These are phyloP conservation scores for Trypoxylus dichotomus DNA, from an alignment of 1,140 invertebrate species.

Conservation along the genomic window DNA sequence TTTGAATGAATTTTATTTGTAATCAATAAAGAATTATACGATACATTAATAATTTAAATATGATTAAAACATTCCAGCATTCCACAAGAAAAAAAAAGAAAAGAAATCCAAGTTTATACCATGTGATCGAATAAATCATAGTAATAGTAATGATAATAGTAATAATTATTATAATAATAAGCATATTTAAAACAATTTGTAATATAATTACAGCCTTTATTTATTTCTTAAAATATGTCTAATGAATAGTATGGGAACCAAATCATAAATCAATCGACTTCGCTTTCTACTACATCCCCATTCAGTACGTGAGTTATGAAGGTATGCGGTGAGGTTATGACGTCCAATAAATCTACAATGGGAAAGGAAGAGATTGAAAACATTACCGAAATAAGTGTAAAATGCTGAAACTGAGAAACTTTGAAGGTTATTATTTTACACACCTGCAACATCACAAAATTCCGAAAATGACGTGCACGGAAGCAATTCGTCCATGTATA, in stretches of 20 bases:
- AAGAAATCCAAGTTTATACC: background rate
- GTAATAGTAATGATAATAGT: background rate
- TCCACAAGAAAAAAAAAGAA: conserved; percentile 17
- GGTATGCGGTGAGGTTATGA: conserved; percentile 61
- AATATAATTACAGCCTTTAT: conserved; percentile 32
- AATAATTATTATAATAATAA: conserved; percentile 23
- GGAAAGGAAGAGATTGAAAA: background rate
- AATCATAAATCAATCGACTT: conserved; percentile 21
- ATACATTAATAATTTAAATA: conserved; percentile 15
- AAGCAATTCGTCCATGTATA: conserved; percentile 86
- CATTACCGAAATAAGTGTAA: no score
- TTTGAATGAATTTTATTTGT: conserved; percentile 18
- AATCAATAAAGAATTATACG: conserved; percentile 3
- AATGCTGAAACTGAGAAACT: no score
- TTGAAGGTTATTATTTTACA: conserved; percentile 35
- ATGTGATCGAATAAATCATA: background rate
- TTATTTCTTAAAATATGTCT: conserved; percentile 29
- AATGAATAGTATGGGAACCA: conserved; percentile 27
- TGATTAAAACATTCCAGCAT: conserved; percentile 10
- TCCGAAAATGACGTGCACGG: conserved; percentile 87
- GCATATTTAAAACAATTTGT: conserved; percentile 31
- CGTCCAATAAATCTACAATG: conserved; percentile 62
- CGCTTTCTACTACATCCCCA: conserved; percentile 43
- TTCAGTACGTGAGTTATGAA: conserved; percentile 61
- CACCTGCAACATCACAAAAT: conserved; percentile 87